Evolutionary conservation across 64 coral and sea anemone species (phyloP), one percentile per base, ranked within the genome.

Genomic region (Porites lutea): DNA sequence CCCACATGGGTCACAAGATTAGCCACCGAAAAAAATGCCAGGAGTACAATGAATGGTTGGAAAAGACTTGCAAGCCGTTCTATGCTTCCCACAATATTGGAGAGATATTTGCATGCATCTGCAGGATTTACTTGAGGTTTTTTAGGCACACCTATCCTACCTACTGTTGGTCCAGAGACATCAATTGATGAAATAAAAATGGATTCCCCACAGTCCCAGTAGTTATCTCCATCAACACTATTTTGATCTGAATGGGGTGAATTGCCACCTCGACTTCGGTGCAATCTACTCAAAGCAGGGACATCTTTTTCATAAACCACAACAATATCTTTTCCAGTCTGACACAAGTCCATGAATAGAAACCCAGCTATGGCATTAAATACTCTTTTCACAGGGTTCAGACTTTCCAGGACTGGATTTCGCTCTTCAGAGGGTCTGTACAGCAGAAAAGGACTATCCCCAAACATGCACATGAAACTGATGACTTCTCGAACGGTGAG

Each of bases 1-100:
- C 87, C 96, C 64, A 98, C 86, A 75, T 98, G 96, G 4, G 93
- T 98, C 0, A 94, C 93, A 63, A 98, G 73, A 65, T 98, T 95
- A 58, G 96, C 93, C 48, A 98, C 96, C 7, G 96, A 80, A 74
- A 98, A 98, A 65, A 98, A 92, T 16, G 93, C 53, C 74, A 98
- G 50, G 19, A 95, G 13, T 50, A 92, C 61, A 67, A 98, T 95
- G 59, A 98, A 98, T 8, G 90, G 90, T 53, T 98, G 86, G 54
- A 98, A 98, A 11, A 77, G 72, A 73, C 81, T 71, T 79, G 89
- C 90, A 46, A 95, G 71, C n/a, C 70, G 74, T 80, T 98, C 96
- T 51, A 89, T 79, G 23, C 89, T 98, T 86, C 89, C 86, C 37
- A 98, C 70, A 14, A 98, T 67, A 27, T 90, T 89, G 45, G 90